phyloP scores from a whole-genome alignment of 2,113 vertebrate species.

The Atlantisia rogersi region DNA sequence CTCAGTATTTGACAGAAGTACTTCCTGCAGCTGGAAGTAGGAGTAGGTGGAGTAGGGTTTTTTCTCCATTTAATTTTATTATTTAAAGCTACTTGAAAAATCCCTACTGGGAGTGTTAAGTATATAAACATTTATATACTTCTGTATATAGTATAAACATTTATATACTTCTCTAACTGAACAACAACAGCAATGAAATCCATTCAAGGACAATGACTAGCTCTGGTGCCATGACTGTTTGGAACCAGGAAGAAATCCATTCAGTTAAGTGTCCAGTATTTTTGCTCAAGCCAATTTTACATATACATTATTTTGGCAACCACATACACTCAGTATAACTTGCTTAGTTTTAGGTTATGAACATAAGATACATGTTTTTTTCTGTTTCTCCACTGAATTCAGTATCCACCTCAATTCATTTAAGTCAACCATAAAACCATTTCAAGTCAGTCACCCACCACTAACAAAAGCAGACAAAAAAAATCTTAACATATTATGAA shows the following conservation, averaged over 20 bases:
- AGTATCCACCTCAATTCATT: neutral
- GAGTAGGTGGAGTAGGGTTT: neutral
- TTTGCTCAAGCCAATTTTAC: neutral
- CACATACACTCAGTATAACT: neutral
- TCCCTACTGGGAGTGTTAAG: neutral
- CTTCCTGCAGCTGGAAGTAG: neutral
- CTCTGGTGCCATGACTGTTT: neutral
- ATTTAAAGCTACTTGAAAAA: neutral
- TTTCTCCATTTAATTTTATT: neutral
- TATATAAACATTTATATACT: neutral
- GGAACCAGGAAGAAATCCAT: neutral
- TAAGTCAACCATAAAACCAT: neutral
- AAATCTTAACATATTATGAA: neutral
- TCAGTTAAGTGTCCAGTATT: neutral
- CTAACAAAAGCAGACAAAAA: neutral
- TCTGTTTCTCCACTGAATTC: neutral
- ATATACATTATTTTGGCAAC: neutral
- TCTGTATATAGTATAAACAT: no score
- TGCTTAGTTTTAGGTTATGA: neutral
- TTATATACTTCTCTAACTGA: neutral
- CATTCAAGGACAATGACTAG: neutral
- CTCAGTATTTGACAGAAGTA: neutral
- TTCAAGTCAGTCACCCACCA: neutral
- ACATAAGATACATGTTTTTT: neutral
- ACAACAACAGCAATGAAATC: neutral